Base-by-base conservation (phyloP, 1,140 invertebrate genomes). In the Papilio machaon region DNA sequence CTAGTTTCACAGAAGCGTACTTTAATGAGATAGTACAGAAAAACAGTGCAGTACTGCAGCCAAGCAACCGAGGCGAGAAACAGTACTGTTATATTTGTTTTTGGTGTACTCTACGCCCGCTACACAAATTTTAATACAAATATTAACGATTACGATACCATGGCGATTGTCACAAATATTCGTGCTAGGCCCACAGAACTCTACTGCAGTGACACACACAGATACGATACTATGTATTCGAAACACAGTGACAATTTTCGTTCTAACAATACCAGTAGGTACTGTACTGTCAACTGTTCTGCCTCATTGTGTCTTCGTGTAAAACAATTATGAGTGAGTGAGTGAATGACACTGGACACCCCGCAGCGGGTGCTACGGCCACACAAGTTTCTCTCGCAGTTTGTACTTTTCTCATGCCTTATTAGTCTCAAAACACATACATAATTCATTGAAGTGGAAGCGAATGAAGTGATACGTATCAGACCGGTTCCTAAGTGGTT, bases 261-360 rank as follows among this genome's bases (percentile, higher is more conserved):
- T 30, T 30, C 23, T 30, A 30, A 30, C 46, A 10, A 8, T 2
- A 10, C 7, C 46, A 47, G 46, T n/a, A n/a, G n/a, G n/a, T 47
- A 7, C 17, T 17, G 17, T n/a, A 17, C 52, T 54, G 52, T 6
- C 52, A 17, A 54, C 17, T 54, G 15, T n/a, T n/a, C 15, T 54
- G 13, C 52, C 15, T 54, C 17, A 54, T 8, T 54, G 11, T 5
- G 52, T 54, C 17, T n/a, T 54, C 52, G 52, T 54, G 52, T 54
- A 17, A 54, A 54, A 54, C 52, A n/a, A n/a, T n/a, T 17, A n/a
- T n/a, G 84, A 47, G 79, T 46, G 47, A 64, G 84, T 79, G 83
- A 85, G 82, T 83, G 79, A 86, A 87, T 88, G 91, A 82, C 81
- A 92, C 82, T 83, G 81, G 92, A 93, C 82, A 92, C 91, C 86